These are phyloP conservation scores for Myotis myotis DNA, from an alignment of 2,797 vertebrate species.

Conservation along the genomic window DNA sequence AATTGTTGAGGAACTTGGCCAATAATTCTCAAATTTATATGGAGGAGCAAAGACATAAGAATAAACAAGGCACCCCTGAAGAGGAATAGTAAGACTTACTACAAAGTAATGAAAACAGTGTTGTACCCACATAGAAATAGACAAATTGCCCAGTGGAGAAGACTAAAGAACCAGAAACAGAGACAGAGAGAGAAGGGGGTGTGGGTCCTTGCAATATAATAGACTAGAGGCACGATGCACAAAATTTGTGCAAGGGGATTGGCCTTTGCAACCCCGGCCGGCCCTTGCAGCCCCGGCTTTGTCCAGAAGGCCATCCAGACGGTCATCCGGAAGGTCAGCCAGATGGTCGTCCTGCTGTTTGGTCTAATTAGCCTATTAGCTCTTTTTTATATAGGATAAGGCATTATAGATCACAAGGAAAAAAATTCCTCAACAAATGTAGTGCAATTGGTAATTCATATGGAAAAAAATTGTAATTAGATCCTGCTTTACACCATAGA, in stretches of 20 bases:
- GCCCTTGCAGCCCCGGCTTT: no score
- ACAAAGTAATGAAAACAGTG: not conserved
- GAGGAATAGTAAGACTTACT: not conserved
- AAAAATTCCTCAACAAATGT: not conserved
- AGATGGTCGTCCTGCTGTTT: no score
- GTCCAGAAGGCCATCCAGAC: no score
- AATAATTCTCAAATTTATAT: not conserved
- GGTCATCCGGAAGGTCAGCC: no score
- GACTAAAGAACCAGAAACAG: not conserved
- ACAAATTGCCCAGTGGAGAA: not conserved
- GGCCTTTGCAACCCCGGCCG: no score
- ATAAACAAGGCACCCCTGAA: not conserved
- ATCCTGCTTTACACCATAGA: not conserved
- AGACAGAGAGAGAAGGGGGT: not conserved
- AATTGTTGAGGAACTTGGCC: not conserved
- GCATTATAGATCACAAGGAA: not conserved
- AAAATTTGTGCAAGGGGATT: no score
- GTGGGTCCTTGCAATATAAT: not conserved
- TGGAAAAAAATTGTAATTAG: not conserved
- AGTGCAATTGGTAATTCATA: not conserved
- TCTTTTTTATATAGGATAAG: no score
- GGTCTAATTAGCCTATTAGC: no score
- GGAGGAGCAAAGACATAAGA: not conserved
- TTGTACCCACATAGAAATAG: not conserved
- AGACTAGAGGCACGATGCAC: no score